Base-by-base conservation (phyloP, 1,140 invertebrate genomes). In the Cotesia typhae region DNA sequence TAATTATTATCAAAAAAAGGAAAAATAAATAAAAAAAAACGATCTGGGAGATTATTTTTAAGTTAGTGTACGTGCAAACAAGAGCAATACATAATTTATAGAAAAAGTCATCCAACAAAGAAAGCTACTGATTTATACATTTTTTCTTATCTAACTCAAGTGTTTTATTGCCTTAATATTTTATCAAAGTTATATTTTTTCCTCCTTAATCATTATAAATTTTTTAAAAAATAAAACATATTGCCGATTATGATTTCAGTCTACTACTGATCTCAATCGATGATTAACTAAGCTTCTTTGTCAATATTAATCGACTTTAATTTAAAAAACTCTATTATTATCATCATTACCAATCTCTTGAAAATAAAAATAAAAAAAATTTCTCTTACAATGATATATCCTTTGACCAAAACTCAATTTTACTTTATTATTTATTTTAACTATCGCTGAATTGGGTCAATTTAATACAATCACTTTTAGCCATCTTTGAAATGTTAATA, bases 81-180 rank as follows among this genome's bases (percentile, higher is more conserved):
- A 17, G 12, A 55, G 53, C 17, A 36, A 60, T 60, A 14, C 17
- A 60, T 20, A 60, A 60, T 35, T 60, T 60, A 20, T 36, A 60
- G 59, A 60, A 20, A 60, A 60, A 60, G 59, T 60, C 41, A 47
- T 47, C 41, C 41, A 36, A 36, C 17, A 71, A 65, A 57, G 17
- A 36, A 61, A 71, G 51, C 17, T 35, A 53, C 41, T 52, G 60
- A 65, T 60, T 59, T 36, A 70, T 60, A 14, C 41, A 20, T 70
- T 70, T 60, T 70, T 70, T 41, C 36, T 64, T 70, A 70, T 70
- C 67, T 70, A 70, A 70, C 59, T 60, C 57, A 41, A 70, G 57
- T 68, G 53, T 35, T 70, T 70, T 60, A 41, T 57, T 12, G 47
- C 17, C 57, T 28, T 37, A 67, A 41, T 72, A 47, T 37, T 66